phyloP scores from a whole-genome alignment of 2,797 vertebrate species.

The Hyperoplus immaculatus region DNA sequence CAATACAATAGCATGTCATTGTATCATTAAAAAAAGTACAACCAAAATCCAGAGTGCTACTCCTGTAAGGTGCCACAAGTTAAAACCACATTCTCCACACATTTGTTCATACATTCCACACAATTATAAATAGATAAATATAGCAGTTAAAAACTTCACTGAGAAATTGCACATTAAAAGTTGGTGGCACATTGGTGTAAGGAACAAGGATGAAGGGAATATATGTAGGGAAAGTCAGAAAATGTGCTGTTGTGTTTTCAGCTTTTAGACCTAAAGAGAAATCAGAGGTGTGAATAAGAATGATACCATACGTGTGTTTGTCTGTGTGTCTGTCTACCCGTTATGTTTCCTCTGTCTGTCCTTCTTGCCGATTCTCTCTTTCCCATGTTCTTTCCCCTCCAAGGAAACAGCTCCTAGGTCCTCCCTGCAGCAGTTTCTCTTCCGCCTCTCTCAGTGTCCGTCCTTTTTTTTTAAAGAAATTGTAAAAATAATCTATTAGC shows the following conservation, averaged over 20 bases:
- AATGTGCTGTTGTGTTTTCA: not conserved
- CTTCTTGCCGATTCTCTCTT: not conserved
- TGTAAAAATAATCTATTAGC: constrained; percentile 5
- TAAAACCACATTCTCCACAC: too few relatives aligned
- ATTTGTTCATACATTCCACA: too few relatives aligned
- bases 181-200: not conserved
- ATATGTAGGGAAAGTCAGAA: not conserved
- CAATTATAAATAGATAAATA: too few relatives aligned
- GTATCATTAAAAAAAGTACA: too few relatives aligned
- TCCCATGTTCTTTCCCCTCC: constrained; percentile 25
- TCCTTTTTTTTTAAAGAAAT: not conserved
- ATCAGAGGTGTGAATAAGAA: not conserved
- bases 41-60: too few relatives aligned
- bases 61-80: too few relatives aligned
- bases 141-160: too few relatives aligned
- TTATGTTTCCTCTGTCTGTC: not conserved
- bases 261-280: not conserved
- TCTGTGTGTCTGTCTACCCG: constrained; percentile 7
- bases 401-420: constrained; percentile 1
- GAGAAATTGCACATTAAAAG: too few relatives aligned
- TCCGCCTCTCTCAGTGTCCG: constrained; percentile 27
- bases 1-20: too few relatives aligned
- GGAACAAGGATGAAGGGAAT: not conserved
- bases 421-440: constrained; percentile 15
- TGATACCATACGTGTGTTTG: not conserved